Evolutionary conservation across 2,797 vertebrate genomes (phyloP), one percentile per base, ranked within the genome.

Genomic region (Botia kubotai): DNA sequence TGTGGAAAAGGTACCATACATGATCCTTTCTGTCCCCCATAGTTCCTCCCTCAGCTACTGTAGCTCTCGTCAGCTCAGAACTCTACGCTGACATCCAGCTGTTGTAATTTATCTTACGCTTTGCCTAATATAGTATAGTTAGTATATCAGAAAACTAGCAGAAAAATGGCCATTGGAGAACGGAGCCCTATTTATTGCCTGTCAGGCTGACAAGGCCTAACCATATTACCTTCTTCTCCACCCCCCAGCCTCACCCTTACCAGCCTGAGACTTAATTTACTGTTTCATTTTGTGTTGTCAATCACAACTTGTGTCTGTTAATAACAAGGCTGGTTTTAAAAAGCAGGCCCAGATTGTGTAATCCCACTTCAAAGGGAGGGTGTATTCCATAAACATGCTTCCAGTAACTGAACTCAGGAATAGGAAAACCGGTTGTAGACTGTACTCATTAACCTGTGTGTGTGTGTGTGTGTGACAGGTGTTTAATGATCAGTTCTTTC

Each of bases 401-500:
- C 10, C 46, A 55, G 50, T 58, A 57, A 46, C 16, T 16, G 11
- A 48, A 36, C 12, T 57, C 5, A 46, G 29, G 48, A 55, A 55
- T 19, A 68, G 10, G 16, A 46, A 68, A 58, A 19, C 36, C 29
- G 23, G 48, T 57, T 67, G 14, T 60, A 50, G 39, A 57, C 11
- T 63, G 7, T 77, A 4, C 46, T 78, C 8, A 70, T 39, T 72
- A 60, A 70, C 19, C 1, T 57, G n/a, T 14, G 63, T 75, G 26
- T 62, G 58, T 60, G 66, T 74, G 26, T 81, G 17, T 79, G n/a
- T 16, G 23, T 65, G 82, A 3, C 90, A 99, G 98, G 97, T 99
- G 63, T 98, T 94, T 88, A 92, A 90, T 84, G 95, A 98, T 72
- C 95, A 94, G 72, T 96, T 96, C 87, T 98, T 99, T 92, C 84